phyloP scores from a whole-genome alignment of 2,113 vertebrate genomes.

The Gymnogyps californianus region DNA sequence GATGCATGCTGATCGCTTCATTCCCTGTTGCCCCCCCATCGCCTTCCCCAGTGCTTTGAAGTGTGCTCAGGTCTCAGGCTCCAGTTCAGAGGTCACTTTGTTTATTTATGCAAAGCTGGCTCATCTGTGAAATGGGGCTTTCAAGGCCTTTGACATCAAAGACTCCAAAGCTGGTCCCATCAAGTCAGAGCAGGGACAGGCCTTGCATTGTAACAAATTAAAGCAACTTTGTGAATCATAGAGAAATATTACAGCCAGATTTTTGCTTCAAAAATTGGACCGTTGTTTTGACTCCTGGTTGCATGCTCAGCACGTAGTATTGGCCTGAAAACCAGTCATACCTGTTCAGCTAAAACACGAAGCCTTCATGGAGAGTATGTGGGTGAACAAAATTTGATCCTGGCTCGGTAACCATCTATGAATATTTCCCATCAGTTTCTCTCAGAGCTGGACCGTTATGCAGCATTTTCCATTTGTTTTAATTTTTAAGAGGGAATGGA shows the following conservation, averaged over 20 bases:
- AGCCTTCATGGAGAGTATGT: background rate
- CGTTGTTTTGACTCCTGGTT: background rate
- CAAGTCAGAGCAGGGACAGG: conserved; percentile 52
- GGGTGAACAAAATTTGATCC: conserved; percentile 27
- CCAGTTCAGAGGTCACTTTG: conserved; percentile 73
- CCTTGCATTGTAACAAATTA: conserved; percentile 58
- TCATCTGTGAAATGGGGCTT: conserved; percentile 74
- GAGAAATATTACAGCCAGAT: background rate
- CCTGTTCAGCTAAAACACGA: background rate
- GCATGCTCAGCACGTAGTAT: background rate
- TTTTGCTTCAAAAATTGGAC: background rate
- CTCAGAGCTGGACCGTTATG: background rate
- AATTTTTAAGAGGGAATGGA: background rate
- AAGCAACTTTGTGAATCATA: conserved; percentile 36
- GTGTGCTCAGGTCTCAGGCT: conserved; percentile 71
- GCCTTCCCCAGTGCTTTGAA: conserved; percentile 64
- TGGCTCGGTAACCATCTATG: background rate
- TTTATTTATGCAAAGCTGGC: conserved; percentile 79
- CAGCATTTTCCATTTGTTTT: conserved; percentile 23
- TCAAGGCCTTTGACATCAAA: conserved; percentile 72
- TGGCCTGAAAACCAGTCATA: background rate
- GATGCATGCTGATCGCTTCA: conserved; percentile 70
- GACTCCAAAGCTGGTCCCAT: conserved; percentile 56
- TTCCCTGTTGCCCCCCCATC: background rate
- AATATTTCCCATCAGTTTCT: conserved; percentile 28